A percentile compares a stretch with the other conserved stretches of the same genome.
Conservation (phyloP, 2,888 invertebrate genomes). For the Tryphoninae sp. region DNA sequence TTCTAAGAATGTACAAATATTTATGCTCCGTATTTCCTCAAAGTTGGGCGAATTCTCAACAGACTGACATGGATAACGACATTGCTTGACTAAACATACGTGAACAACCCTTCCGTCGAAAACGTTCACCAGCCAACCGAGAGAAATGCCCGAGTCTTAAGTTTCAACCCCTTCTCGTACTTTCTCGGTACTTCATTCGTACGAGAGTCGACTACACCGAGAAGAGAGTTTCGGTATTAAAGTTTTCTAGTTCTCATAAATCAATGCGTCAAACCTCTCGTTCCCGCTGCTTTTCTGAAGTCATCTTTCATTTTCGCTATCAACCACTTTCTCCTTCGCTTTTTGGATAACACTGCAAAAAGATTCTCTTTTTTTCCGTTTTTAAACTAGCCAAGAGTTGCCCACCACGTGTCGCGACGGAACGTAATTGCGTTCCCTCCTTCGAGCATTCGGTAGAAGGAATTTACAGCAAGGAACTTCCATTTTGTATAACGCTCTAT, state of each 20-base stretch:
- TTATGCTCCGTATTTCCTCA: not conserved
- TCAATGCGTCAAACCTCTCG: conserved; percentile 69
- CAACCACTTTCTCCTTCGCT: conserved; percentile 9
- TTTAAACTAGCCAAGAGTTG: too few species aligned
- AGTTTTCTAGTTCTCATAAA: conserved; percentile 77
- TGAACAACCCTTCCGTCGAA: conserved; percentile 21
- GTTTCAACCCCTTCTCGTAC: conserved; percentile 34
- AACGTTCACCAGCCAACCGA: conserved; percentile 14
- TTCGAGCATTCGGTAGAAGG: not conserved
- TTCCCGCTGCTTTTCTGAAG: conserved; percentile 38
- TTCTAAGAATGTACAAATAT: not conserved
- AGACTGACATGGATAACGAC: conserved; percentile 4
- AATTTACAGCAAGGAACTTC: conserved; percentile 27
- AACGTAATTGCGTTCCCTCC: conserved; percentile 25
- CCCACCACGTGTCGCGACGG: too few species aligned
- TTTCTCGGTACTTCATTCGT: conserved; percentile 46
- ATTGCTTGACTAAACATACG: conserved; percentile 30
- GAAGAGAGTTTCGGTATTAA: conserved; percentile 72
- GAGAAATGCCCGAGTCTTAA: conserved; percentile 15
- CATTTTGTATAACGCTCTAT: not conserved
- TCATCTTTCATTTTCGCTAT: conserved; percentile 37
- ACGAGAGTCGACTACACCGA: conserved; percentile 67
- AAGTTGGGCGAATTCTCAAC: conserved; percentile 4
- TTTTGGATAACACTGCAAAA: conserved; percentile 9
- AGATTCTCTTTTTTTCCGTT: too few species aligned